Evolutionary conservation across 2,797 vertebrate genomes (phyloP), one percentile per base, ranked within the genome.

Genomic region (Chanos chanos): DNA sequence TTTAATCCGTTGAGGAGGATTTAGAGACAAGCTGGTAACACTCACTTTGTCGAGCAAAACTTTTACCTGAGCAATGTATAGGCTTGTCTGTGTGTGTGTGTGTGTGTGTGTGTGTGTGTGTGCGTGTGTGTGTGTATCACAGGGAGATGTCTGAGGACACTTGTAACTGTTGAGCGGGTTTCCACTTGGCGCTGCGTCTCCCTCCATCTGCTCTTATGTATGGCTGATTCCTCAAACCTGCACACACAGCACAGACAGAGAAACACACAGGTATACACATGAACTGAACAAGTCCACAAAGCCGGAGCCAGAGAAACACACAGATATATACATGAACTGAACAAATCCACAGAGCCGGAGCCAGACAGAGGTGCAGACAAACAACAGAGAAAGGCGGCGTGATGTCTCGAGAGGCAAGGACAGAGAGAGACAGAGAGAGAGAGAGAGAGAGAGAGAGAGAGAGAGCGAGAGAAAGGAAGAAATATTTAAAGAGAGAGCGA

Each of bases 171-270:
- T 94, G 92, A 28, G 85, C 89, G 0, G 75, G 75, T 25, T 87
- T 84, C 76, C 92, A 91, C 75, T 89, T 94, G 75, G 78, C 82
- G 19, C 95, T 95, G 73, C 88, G 86, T 5, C 94, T 89, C 18
- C 77, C 77, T 30, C 80, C 89, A 34, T 98, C 94, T 0, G 86
- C 57, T 0, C 94, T 89, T 47, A 95, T 87, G 79, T 95, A 97
- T 0, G 96, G 95, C 81, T 98, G 94, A 71, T 91, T 97, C 74
- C 94, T 89, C 39, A 98, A 79, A 76, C 92, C 96, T 98, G 74
- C 51, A 13, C 1, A 30, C 18, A 62, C 4, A 28, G 55, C 16
- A 50, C 9, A 30, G 16, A 30, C 12, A 18, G 19, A 27, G 30
- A 19, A 8, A 41, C 4, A 47, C 13, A 36, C 50, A 49, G 3